Base-by-base conservation (phyloP, 2,113 vertebrate species). In the Gallinago media region DNA sequence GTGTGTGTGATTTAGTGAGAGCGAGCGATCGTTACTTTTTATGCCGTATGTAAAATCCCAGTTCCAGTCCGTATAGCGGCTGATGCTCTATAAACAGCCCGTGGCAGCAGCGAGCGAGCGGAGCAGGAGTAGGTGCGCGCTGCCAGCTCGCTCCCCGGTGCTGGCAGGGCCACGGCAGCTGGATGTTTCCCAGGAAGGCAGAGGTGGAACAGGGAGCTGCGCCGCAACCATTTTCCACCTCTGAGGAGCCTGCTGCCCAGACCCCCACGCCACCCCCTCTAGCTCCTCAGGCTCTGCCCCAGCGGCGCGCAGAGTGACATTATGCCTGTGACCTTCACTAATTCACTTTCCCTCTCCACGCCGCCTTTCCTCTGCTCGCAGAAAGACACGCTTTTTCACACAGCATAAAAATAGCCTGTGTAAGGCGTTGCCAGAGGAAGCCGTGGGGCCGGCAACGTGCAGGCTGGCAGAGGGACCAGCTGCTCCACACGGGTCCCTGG, bases 271-370 rank as follows among this genome's bases (percentile, higher is more conserved):
- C 68, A 20, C 34, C 78, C 49, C 47, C n/a, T 56, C 8, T 31
- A 23, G 85, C 54, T 56, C 71, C 44, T 72, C 46, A 6, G 11
- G 21, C 84, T 29, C 70, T 74, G 84, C 77, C 95, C 85, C 49
- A 40, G 78, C 78, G 17, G 61, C 6, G 0, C 5, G 2, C 76
- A 26, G 19, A 66, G 84, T 19, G 4, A 54, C 63, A 36, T 85
- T 61, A 42, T 34, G 88, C 89, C 76, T 4, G 76, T 95, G 96
- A 97, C 95, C 94, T 97, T 97, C 95, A 75, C 95, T 84, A 88
- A 94, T 96, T 92, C 88, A 58, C 96, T 96, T 77, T 95, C 80
- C 79, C 86, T 80, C 79, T 74, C 91, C 79, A 71, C 68, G 22
- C 79, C 11, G 72, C 92, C 85, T 92, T 91, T 73, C 91, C 95